Evolutionary conservation across 30 jellyfish, hydroid and myxozoan species (phyloP), one percentile per base, ranked within the genome.

Genomic region (Morbakka virulenta): DNA sequence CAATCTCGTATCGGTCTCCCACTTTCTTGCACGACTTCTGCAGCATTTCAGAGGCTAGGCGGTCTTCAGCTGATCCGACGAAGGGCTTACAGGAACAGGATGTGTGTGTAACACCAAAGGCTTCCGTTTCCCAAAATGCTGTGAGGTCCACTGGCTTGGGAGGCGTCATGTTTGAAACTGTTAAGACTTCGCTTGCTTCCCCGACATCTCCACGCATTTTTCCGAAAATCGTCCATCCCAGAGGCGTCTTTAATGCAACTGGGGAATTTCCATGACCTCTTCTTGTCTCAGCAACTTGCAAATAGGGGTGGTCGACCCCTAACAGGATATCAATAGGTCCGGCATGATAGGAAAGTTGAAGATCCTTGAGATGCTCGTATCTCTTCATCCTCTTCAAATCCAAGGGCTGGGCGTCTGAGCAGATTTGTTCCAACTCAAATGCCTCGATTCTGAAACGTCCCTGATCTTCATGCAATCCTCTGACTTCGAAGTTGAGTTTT

Each of bases 241-340:
- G 77, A 51, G 90, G 86, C 61, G 83, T 57, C 50, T 85, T 79
- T 29, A 80, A 79, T n/a, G 86, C 83, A 76, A 86, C 27, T 36
- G 79, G 41, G 52, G 72, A 78, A 24, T 52, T 85, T 57, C 47
- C 89, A 41, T 67, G 74, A n/a, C n/a, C n/a, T n/a, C n/a, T n/a
- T 80, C 68, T 79, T n/a, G 77, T 62, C 28, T 62, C 69, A 28
- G 81, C 94, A 2, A 81, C 31, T 48, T 87, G 94, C 71, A 69
- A 25, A n/a, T 4, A 30, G 26, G 96, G 88, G 66, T 79, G 62
- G 64, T 87, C 96, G 50, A 74, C 52, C 63, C 94, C 94, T 66
- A 72, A 72, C 33, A 79, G 47, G 67, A 71, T 26, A 62, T 86
- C 94, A 11, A 87, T 73, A 21, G 63, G 78, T 50, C 95, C 83